phyloP scores from a whole-genome alignment of 1,140 invertebrate species.

The Hycleus cichorii region DNA sequence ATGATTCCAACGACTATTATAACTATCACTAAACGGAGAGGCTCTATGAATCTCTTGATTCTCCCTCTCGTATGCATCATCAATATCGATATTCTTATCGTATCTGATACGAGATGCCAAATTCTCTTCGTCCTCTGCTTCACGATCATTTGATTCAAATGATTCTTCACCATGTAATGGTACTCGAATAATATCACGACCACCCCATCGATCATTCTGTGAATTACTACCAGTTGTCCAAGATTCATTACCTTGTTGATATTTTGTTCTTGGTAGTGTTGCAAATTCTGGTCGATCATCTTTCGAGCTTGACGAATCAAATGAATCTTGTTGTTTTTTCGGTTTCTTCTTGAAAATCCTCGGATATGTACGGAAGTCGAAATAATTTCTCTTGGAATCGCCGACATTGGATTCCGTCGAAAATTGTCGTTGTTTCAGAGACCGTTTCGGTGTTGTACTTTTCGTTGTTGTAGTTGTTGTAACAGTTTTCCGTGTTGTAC shows the following conservation, averaged over 20 bases:
- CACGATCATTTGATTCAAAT: slow-evolving; percentile 31
- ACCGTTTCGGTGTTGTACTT: slow-evolving; percentile 19
- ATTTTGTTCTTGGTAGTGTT: slow-evolving; percentile 45
- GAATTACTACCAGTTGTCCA: background rate
- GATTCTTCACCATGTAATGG: slow-evolving; percentile 38
- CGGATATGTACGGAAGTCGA: slow-evolving; percentile 68
- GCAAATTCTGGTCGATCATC: slow-evolving; percentile 43
- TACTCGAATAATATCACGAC: slow-evolving; percentile 24
- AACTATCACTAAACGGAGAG: slow-evolving; percentile 5
- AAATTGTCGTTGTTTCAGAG: slow-evolving; percentile 36
- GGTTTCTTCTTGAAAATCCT: slow-evolving; percentile 59
- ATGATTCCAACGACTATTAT: slow-evolving; percentile 31
- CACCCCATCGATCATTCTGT: slow-evolving; percentile 11
- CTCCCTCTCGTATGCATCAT: slow-evolving; percentile 32
- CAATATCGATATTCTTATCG: slow-evolving; percentile 33
- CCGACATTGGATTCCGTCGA: slow-evolving; percentile 45
- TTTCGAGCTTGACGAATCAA: slow-evolving; percentile 4
- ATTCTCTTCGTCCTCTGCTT: slow-evolving; percentile 19
- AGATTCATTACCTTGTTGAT: slow-evolving; percentile 20
- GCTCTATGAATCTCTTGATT: slow-evolving; percentile 30
- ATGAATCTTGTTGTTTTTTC: slow-evolving; percentile 39
- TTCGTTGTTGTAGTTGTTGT: slow-evolving; percentile 31
- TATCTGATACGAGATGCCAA: slow-evolving; percentile 25
- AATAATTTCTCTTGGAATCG: slow-evolving; percentile 51
- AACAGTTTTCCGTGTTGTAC: slow-evolving; percentile 25